Evolutionary conservation across 2,797 vertebrate genomes (phyloP), one percentile per base, ranked within the genome.

Genomic region (Amblyopsis hoosieri): DNA sequence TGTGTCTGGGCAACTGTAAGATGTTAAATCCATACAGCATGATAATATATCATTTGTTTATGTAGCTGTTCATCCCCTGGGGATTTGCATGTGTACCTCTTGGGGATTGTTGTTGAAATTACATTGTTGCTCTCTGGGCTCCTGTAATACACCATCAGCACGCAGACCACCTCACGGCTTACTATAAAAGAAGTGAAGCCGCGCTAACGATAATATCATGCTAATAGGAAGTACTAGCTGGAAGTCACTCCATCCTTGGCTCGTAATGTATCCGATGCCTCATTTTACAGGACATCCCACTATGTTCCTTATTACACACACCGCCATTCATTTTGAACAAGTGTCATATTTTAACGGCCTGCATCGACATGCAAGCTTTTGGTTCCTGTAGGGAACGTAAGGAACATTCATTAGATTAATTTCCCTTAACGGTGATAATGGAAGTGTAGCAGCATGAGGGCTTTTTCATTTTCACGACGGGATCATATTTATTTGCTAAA

Each of bases 401-500:
- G 77, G 79, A 82, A 83, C 79, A 69, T 89, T 87, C 80, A 89
- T 90, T 84, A 83, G 80, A 88, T 88, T 83, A 73, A 86, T 90
- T 90, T 85, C 59, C 84, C 78, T 82, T 57, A 84, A 78, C 70
- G 45, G 76, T 74, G 84, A 85, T 85, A 85, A 88, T 86, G 82
- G 79, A 84, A 80, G 78, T 74, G 75, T 71, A 83, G 80, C 79
- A 64, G 80, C 71, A 37, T 77, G 87, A 82, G 74, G 69, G 79
- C 84, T 79, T 56, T 81, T 89, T 87, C 74, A 80, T 67, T 84
- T 77, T 79, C 71, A 64, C 60, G 67, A 66, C 79, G 78, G 76
- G 63, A 53, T 89, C 76, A 82, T 78, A 73, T 87, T 88, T 79
- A 80, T 81, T 85, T 76, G 81, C 67, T 79, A 69, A 88, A 82